Evolutionary conservation across 2,797 vertebrate genomes (phyloP).

Genomic region (Hoplostethus atlanticus): DNA sequence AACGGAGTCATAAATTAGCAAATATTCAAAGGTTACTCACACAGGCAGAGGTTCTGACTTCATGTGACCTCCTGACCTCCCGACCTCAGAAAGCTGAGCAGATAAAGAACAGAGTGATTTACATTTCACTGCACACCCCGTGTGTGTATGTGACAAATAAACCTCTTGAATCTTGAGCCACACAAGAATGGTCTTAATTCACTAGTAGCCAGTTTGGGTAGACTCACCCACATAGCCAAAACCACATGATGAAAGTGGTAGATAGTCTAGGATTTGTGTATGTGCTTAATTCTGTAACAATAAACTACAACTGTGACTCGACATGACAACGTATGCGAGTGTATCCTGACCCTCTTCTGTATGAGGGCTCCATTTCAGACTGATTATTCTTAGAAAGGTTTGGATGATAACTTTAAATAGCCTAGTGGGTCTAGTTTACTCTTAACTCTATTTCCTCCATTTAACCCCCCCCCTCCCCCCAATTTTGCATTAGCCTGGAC

Average conservation of each 20-base stretch:
- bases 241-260: not conserved
- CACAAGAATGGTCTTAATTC: constrained; percentile 19
- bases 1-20: constrained; percentile 22
- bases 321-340: not conserved
- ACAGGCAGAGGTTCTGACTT: constrained; percentile 45
- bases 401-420: not conserved
- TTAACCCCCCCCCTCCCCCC: not conserved
- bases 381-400: no score
- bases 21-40: constrained; percentile 25
- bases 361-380: no score
- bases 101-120: constrained; percentile 69
- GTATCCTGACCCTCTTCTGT: no score
- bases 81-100: constrained; percentile 52
- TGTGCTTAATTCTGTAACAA: not conserved
- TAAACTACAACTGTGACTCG: not conserved
- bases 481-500: no score
- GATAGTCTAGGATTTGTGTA: not conserved
- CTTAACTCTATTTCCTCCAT: constrained; percentile 1
- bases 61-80: constrained; percentile 52
- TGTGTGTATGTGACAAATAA: no score
- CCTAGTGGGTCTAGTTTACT: not conserved
- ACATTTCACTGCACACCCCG: no score
- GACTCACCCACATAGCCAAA: not conserved
- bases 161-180: no score
- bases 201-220: not conserved